phyloP scores from a whole-genome alignment of 2,113 vertebrate genomes.

The Chaetops frenatus region DNA sequence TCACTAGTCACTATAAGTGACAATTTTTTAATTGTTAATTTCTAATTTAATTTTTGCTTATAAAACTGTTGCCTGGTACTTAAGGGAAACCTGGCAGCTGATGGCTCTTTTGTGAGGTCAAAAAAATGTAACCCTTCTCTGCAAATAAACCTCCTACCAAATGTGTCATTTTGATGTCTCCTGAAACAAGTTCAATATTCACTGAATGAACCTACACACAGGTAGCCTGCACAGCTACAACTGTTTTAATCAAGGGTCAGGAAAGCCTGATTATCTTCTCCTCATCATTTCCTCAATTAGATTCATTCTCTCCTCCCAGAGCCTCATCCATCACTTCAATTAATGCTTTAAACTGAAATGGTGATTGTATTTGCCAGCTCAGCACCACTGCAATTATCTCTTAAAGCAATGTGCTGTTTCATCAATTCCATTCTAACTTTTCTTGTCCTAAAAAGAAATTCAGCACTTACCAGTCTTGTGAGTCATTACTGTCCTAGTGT shows the following conservation, averaged over 20 bases:
- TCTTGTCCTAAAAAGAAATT: not conserved
- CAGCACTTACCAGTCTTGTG: not conserved
- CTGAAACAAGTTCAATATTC: not conserved
- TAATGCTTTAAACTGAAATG: conserved; percentile 23
- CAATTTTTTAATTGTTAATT: too few relatives aligned
- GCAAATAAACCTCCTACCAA: not conserved
- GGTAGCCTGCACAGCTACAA: not conserved
- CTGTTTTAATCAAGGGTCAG: not conserved
- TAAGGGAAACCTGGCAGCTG: not conserved
- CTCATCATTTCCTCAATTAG: conserved; percentile 54
- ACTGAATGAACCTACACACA: not conserved
- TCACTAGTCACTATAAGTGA: not conserved
- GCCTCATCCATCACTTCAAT: conserved; percentile 24
- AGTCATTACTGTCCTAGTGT: not conserved
- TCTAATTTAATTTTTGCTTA: not conserved
- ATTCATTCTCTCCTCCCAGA: conserved; percentile 6
- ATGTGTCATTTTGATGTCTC: not conserved
- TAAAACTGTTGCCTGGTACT: not conserved
- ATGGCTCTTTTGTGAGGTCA: not conserved
- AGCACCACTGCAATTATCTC: conserved; percentile 31
- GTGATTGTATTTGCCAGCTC: conserved; percentile 10
- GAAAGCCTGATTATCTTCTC: not conserved
- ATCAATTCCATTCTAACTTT: conserved; percentile 23
- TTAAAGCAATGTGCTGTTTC: not conserved
- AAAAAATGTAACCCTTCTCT: not conserved